Conservation (phyloP, 1,140 invertebrate species). For the Heliconius melpomene region DNA sequence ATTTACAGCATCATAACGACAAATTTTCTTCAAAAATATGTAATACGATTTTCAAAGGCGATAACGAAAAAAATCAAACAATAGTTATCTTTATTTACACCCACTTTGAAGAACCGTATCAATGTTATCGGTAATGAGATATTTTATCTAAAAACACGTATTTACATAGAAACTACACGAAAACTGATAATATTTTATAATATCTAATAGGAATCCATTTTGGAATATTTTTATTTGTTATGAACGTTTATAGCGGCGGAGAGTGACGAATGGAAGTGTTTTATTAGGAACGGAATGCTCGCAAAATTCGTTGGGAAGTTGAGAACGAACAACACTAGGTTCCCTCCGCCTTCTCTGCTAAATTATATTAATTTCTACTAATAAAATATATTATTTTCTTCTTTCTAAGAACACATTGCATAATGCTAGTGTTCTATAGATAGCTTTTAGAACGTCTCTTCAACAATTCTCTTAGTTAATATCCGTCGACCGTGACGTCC, state of each 20-base stretch:
- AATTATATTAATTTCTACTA: too few species aligned
- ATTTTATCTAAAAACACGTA: conserved; percentile 1
- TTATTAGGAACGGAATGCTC: neutral
- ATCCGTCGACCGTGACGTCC: conserved; percentile 40
- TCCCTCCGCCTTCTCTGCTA: neutral
- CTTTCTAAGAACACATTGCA: neutral
- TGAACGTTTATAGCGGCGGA: too few species aligned
- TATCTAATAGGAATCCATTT: too few species aligned
- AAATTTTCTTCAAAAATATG: neutral
- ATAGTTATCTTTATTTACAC: neutral
- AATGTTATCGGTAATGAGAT: conserved; percentile 6
- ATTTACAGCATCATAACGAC: too few species aligned
- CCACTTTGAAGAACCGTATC: neutral
- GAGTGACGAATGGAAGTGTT: neutral
- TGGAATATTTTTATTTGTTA: too few species aligned
- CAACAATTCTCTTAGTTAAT: conserved; percentile 42
- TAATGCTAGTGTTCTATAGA: neutral
- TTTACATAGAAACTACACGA: neutral
- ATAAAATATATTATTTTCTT: neutral
- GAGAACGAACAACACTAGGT: neutral
- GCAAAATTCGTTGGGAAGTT: neutral
- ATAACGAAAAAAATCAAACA: neutral
- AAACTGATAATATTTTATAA: too few species aligned
- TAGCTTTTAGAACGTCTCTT: neutral
- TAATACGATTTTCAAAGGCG: neutral